phyloP scores from a whole-genome alignment of 2,797 vertebrate genomes.

The Erpetoichthys calabaricus region DNA sequence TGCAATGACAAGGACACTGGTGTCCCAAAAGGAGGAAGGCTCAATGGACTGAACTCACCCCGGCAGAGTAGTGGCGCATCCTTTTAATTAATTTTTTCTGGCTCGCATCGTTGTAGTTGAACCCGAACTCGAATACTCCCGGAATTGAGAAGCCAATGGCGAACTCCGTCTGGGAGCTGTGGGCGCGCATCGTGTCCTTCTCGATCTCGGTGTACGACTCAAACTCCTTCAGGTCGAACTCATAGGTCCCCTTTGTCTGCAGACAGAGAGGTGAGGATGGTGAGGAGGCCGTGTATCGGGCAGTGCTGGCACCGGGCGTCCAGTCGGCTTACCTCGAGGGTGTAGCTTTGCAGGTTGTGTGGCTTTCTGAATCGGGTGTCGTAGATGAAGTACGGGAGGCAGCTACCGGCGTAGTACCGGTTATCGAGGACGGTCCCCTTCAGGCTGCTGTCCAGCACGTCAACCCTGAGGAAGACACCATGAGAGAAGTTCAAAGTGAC shows the following conservation, averaged over 20 bases:
- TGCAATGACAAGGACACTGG: too few relatives aligned
- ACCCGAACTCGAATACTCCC: conserved; percentile 39
- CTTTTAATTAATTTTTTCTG: conserved; percentile 48
- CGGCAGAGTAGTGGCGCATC: conserved; percentile 53
- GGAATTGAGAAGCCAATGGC: conserved; percentile 40
- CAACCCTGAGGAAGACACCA: conserved; percentile 50
- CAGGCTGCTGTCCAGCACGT: conserved; percentile 63
- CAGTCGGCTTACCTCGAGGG: conserved; percentile 35
- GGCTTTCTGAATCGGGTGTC: conserved; percentile 76
- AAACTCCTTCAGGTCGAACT: conserved; percentile 57
- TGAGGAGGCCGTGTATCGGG: too few relatives aligned
- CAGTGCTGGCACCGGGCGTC: too few relatives aligned
- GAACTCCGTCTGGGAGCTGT: conserved; percentile 24
- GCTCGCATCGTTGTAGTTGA: conserved; percentile 31
- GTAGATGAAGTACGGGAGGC: conserved; percentile 66
- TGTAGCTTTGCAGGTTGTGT: conserved; percentile 63
- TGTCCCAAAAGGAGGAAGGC: too few relatives aligned
- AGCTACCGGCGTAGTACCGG: conserved; percentile 73
- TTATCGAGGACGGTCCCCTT: conserved; percentile 81
- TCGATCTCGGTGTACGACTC: conserved; percentile 61
- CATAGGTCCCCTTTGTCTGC: conserved; percentile 72
- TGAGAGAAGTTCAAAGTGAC: neutral
- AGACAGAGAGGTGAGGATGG: conserved; percentile 20
- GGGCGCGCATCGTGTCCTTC: conserved; percentile 23
- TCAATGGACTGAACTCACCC: conserved; percentile 40